Evolutionary conservation across 2,888 invertebrate genomes (phyloP).

Genomic region (Spilarctia lutea): DNA sequence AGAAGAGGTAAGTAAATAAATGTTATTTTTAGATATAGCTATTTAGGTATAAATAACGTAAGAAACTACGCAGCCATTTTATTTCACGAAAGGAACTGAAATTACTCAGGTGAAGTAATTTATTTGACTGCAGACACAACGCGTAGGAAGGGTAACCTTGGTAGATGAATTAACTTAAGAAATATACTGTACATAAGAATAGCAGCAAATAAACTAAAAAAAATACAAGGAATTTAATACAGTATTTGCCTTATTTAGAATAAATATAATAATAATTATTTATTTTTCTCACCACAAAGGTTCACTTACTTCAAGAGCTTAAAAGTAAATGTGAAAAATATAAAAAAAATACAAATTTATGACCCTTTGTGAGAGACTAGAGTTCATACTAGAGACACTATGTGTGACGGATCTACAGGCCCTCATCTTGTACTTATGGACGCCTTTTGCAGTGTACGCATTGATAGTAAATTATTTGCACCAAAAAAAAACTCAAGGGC

Average conservation of each 20-base stretch:
- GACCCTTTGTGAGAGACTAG: too few relatives aligned
- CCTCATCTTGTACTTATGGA: too few relatives aligned
- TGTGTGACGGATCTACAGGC: too few relatives aligned
- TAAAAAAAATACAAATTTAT: too few relatives aligned
- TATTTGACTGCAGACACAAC: slow-evolving; percentile 4
- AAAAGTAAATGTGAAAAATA: too few relatives aligned
- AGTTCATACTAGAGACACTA: too few relatives aligned
- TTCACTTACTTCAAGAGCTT: too few relatives aligned
- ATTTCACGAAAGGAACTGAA: background rate
- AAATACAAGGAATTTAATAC: background rate
- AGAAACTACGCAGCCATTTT: slow-evolving; percentile 1
- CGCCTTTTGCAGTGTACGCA: too few relatives aligned
- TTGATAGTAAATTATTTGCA: too few relatives aligned
- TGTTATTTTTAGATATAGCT: background rate
- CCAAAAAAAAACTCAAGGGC: too few relatives aligned
- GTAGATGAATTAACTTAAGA: background rate
- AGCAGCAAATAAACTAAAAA: background rate
- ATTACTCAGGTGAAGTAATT: slow-evolving; percentile 8
- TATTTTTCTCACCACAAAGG: too few relatives aligned
- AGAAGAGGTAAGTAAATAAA: background rate
- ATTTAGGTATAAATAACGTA: background rate
- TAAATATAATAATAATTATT: too few relatives aligned
- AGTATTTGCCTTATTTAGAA: background rate
- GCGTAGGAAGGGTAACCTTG: background rate
- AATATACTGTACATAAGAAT: background rate